phyloP scores from a whole-genome alignment of 2,888 invertebrate genomes.

The Tenthredo amoena region DNA sequence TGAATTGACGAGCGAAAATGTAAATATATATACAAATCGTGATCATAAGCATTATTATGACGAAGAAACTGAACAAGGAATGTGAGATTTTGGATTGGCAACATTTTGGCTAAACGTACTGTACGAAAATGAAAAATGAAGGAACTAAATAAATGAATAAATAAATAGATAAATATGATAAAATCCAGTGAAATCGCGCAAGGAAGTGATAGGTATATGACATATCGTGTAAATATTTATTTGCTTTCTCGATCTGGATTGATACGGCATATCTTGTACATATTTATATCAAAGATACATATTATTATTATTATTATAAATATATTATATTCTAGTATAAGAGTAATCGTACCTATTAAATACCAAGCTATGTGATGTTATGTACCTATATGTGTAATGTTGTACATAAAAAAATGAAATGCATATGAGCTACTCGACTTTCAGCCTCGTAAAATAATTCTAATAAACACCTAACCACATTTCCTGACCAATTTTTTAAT shows the following conservation, averaged over 20 bases:
- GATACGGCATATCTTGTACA: constrained; percentile 62
- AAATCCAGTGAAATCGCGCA: constrained; percentile 9
- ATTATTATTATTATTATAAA: constrained; percentile 53
- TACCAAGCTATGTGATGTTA: constrained; percentile 77
- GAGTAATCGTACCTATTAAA: constrained; percentile 68
- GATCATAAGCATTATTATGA: neutral
- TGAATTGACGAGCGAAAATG: neutral
- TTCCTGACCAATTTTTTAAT: neutral
- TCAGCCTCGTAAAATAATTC: neutral
- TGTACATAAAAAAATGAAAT: constrained; percentile 74
- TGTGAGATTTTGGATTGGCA: neutral
- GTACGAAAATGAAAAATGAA: constrained; percentile 1
- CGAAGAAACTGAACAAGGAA: neutral
- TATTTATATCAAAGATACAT: constrained; percentile 56
- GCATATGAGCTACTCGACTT: constrained; percentile 47
- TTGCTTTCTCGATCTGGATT: constrained; percentile 41
- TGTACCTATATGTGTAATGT: constrained; percentile 75
- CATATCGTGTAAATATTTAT: constrained; percentile 45
- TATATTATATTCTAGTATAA: constrained; percentile 61
- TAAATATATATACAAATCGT: constrained; percentile 20
- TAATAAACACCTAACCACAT: neutral
- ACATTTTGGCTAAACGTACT: neutral
- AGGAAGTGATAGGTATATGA: constrained; percentile 20
- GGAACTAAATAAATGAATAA: neutral
- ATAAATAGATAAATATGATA: constrained; percentile 3